Base-by-base conservation (phyloP, 2,888 invertebrate species). In the Xanthia togata region DNA sequence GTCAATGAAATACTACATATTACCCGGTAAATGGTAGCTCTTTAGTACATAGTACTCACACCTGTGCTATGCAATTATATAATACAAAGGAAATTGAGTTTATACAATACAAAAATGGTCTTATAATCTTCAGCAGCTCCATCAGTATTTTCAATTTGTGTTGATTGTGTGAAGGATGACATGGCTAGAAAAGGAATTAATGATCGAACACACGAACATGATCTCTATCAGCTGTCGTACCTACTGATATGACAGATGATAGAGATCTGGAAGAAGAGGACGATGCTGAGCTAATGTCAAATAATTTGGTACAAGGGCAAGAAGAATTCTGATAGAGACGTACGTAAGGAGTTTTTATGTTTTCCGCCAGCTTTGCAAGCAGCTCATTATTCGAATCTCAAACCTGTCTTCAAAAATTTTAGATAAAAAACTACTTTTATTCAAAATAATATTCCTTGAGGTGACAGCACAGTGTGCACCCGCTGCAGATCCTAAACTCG, bases 401-500 rank as follows among this genome's bases (percentile, higher is more conserved):
- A 78, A 35, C 64, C 5, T 0, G 2, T 26, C 17, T 55, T 62
- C n/a, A n/a, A 60, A 73, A 60, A 62, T 67, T 65, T n/a, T n/a
- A n/a, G n/a, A n/a, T n/a, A n/a, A n/a, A n/a, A n/a, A 41, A 26
- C 14, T 12, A 59, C n/a, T 73, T 81, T 59, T 76, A 64, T 69
- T 35, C 50, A 59, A 69, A 26, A 59, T 81, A 76, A 75, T 68
- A 75, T 64, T 68, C 26, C n/a, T 75, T 53, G 44, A 44, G 57
- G 14, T 31, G 14, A 44, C 17, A 17, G 44, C 41, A 17, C 17
- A 26, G 41, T n/a, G 35, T 44, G 79, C 75, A 75, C 35, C 35
- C 81, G 75, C 41, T 79, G 79, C 68, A 79, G 75, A 57, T 68
- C 41, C 50, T 57, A 63, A 67, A 75, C 57, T 53, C 35, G 35